phyloP scores from a whole-genome alignment of 2,888 invertebrate species.

The Monochamus alternatus region DNA sequence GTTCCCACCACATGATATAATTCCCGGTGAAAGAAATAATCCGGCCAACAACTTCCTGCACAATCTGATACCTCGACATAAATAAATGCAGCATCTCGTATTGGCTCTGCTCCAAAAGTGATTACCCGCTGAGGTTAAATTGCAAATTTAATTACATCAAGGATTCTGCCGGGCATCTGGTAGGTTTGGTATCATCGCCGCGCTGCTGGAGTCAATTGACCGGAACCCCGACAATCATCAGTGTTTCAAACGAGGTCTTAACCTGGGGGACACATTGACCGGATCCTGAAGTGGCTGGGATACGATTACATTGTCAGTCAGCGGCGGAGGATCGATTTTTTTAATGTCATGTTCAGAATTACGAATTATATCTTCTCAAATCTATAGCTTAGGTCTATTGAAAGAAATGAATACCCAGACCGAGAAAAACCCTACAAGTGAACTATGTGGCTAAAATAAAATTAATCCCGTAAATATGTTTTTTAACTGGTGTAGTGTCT shows the following conservation, averaged over 20 bases:
- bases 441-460: no score
- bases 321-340: background rate
- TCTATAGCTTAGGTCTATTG: background rate
- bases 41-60: background rate
- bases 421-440: no score
- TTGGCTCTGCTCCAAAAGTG: background rate
- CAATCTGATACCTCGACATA: background rate
- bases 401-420: no score
- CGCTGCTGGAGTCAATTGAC: slow-evolving; percentile 58
- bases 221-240: slow-evolving; percentile 60
- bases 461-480: no score
- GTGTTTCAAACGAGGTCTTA: slow-evolving; percentile 55
- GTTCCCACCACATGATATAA: background rate
- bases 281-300: slow-evolving; percentile 44
- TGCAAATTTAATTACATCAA: slow-evolving; percentile 30
- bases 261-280: slow-evolving; percentile 58
- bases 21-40: background rate
- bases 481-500: no score
- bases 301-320: slow-evolving; percentile 49
- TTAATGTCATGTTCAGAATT: slow-evolving; percentile 4
- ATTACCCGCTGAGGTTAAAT: background rate
- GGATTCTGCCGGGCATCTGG: slow-evolving; percentile 3
- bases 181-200: background rate
- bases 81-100: background rate
- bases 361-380: slow-evolving; percentile 38